Base-by-base conservation (phyloP, 2,888 invertebrate species). In the Portevinia maculata region DNA sequence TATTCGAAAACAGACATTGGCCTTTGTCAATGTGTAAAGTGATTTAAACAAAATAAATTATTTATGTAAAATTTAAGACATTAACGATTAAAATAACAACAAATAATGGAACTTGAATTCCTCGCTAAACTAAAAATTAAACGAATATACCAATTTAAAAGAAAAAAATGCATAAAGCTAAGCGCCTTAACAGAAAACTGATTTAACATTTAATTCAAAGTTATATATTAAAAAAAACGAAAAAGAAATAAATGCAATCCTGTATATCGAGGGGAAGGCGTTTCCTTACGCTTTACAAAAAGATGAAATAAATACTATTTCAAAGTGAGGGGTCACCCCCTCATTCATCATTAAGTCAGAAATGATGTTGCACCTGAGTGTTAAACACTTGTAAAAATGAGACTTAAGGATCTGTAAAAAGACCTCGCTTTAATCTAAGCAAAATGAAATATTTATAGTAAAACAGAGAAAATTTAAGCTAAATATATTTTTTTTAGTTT, bases 261-360 rank as follows among this genome's bases (percentile, higher is more conserved):
- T 86, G 85, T 67, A 84, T 79, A 84, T 50, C 73, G 75, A 86
- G 87, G 87, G 87, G 87, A 87, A 86, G 87, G 86, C 87, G 87
- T 87, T 86, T 86, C 85, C 86, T 86, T 87, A 88, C 87, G 88
- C 87, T 88, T 86, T 86, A 84, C 65, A 78, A 46, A 59, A 39
- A 53, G 8, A 48, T 13, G 62, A 44, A 53, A 44, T 39, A 19
- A 44, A 50, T 32, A 21, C 69, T 30, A 55, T 65, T 39, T 60
- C 37, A 69, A 52, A 17, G 17, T 19, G 37, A 50, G 50, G 11
- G 5, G 9, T 24, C n/a, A 11, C 21, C 9, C 21, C 28, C 41
- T 32, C 41, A 21, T 74, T 52, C 50, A 60, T 59, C 67, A 70
- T 76, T 76, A 48, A 70, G 70, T 81, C 70, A 76, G 28, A 81